These are phyloP conservation scores for Elephantulus edwardii DNA, from an alignment of 2,113 vertebrate species.

Conservation along the genomic window DNA sequence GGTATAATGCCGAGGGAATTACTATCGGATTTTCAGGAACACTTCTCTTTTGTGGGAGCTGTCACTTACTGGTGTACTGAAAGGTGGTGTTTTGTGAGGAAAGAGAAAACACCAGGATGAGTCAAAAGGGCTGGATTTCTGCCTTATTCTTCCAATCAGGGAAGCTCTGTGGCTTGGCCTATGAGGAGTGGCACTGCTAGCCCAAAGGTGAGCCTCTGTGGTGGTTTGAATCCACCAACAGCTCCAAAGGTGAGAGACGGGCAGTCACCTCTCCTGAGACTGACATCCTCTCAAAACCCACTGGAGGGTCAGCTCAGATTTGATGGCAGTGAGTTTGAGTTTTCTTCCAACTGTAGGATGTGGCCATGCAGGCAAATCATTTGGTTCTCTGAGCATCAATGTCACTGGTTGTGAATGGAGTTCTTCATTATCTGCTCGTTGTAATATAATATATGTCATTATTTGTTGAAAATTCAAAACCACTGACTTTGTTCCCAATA, in stretches of 20 bases:
- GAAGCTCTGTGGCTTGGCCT: too few relatives aligned
- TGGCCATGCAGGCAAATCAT: background rate
- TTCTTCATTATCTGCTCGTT: background rate
- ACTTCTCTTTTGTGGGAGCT: background rate
- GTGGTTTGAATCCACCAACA: too few relatives aligned
- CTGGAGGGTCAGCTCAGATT: too few relatives aligned
- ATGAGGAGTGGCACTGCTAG: too few relatives aligned
- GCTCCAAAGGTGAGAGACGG: too few relatives aligned
- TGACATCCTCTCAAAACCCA: too few relatives aligned
- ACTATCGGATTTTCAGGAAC: background rate
- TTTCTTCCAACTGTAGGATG: background rate
- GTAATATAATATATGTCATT: background rate
- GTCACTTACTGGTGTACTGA: background rate
- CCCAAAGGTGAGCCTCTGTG: too few relatives aligned
- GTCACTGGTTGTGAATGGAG: background rate
- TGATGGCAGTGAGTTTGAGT: too few relatives aligned
- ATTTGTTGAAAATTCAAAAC: conserved; percentile 28
- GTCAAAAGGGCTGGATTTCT: background rate
- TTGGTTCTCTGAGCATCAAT: background rate
- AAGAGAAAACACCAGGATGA: background rate
- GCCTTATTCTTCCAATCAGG: too few relatives aligned
- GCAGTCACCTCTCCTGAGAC: too few relatives aligned
- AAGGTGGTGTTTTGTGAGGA: background rate
- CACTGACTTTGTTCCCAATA: background rate
- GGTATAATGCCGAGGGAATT: background rate